A percentile compares a stretch with the other conserved stretches of the same genome.
Conservation (phyloP, 2,797 vertebrate species). For the Anas bernieri region DNA sequence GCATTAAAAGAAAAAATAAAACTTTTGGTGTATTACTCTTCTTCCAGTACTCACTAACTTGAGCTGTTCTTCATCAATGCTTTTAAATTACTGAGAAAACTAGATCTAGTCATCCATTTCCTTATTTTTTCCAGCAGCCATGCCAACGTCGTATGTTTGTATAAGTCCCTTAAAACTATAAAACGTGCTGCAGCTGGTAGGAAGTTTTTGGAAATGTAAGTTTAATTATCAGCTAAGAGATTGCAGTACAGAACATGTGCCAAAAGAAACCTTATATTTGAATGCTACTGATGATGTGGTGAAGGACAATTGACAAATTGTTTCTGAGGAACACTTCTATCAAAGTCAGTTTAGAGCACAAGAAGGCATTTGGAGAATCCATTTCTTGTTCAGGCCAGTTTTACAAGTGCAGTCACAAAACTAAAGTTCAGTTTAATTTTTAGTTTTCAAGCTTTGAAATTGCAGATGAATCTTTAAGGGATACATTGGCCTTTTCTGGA, state of each 20-base stretch:
- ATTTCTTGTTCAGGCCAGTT: background rate
- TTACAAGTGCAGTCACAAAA: background rate
- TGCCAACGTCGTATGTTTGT: background rate
- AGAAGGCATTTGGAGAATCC: background rate
- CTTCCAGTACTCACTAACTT: background rate
- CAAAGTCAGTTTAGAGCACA: background rate
- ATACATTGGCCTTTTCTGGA: background rate
- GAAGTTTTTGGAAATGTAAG: background rate
- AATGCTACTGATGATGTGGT: background rate
- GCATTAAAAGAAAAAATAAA: background rate
- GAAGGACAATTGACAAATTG: constrained; percentile 5
- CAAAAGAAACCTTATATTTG: background rate
- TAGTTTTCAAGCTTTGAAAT: background rate
- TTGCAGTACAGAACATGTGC: background rate
- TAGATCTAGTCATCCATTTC: background rate
- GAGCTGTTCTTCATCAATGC: background rate
- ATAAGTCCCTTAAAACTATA: background rate
- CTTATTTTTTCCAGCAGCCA: background rate
- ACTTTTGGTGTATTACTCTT: background rate
- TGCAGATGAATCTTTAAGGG: fast-evolving
- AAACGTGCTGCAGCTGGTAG: background rate
- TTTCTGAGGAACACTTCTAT: background rate
- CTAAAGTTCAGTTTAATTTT: background rate
- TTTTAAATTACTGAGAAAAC: constrained; percentile 5
- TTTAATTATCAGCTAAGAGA: constrained; percentile 4